Conservation (phyloP, 2,888 invertebrate species). For the Aradus depressus region DNA sequence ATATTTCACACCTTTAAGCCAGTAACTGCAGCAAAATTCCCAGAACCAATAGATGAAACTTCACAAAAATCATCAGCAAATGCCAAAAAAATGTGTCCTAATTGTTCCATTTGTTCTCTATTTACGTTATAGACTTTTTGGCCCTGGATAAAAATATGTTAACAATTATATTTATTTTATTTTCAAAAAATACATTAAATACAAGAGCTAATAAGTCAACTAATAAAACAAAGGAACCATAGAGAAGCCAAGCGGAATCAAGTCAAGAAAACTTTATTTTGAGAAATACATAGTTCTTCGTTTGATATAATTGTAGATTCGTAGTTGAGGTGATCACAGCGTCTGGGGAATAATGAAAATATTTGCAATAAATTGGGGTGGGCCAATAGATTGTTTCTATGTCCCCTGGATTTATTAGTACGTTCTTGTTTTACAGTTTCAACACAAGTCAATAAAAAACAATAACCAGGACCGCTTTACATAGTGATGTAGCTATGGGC, state of each 20-base stretch:
- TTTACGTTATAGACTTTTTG: constrained; percentile 64
- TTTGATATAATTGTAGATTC: neutral
- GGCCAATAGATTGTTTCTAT: no score
- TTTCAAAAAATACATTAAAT: no score
- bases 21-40: constrained; percentile 82
- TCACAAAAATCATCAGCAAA: constrained; percentile 84
- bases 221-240: no score
- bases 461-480: no score
- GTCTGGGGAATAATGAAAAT: no score
- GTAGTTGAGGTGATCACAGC: neutral
- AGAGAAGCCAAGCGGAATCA: neutral
- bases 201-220: no score
- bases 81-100: constrained; percentile 53
- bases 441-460: no score
- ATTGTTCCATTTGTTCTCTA: constrained; percentile 52
- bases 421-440: no score
- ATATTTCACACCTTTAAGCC: constrained; percentile 63
- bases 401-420: no score
- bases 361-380: no score
- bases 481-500: no score
- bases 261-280: neutral
- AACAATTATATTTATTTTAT: neutral
- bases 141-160: constrained; percentile 36
- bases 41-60: constrained; percentile 50
- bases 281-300: neutral